phyloP scores from a whole-genome alignment of 2,888 invertebrate genomes.

The Synanthedon myopaeformis region DNA sequence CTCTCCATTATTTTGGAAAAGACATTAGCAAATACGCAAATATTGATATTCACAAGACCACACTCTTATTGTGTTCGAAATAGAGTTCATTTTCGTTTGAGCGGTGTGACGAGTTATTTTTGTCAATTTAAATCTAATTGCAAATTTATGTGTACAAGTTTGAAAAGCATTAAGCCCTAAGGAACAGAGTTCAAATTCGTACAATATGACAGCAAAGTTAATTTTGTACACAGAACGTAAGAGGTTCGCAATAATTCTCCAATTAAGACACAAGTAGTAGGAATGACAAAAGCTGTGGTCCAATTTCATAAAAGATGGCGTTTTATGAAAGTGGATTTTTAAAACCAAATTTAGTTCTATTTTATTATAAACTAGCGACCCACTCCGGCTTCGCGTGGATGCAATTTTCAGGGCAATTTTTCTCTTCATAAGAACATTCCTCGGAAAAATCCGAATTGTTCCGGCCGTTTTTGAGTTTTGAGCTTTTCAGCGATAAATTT shows the following conservation, averaged over 20 bases:
- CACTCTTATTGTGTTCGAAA: neutral
- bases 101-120: neutral
- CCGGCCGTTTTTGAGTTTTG: too few relatives aligned
- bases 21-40: constrained; percentile 5
- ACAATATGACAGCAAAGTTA: constrained; percentile 5
- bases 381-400: too few relatives aligned
- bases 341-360: too few relatives aligned
- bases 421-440: too few relatives aligned
- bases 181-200: neutral
- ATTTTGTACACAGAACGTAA: constrained; percentile 25
- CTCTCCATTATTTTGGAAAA: constrained; percentile 4
- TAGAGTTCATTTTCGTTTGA: neutral
- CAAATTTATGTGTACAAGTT: neutral
- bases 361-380: too few relatives aligned
- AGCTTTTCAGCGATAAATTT: too few relatives aligned
- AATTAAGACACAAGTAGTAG: constrained; percentile 25
- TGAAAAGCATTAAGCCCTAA: neutral
- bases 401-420: too few relatives aligned
- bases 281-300: constrained; percentile 1
- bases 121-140: neutral
- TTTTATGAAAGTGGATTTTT: too few relatives aligned
- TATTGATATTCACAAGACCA: neutral
- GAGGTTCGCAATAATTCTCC: constrained; percentile 49
- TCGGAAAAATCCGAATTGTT: too few relatives aligned
- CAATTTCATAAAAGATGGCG: neutral